Conservation (phyloP, 2,113 vertebrate genomes). For the Ancistrus triradiatus region DNA sequence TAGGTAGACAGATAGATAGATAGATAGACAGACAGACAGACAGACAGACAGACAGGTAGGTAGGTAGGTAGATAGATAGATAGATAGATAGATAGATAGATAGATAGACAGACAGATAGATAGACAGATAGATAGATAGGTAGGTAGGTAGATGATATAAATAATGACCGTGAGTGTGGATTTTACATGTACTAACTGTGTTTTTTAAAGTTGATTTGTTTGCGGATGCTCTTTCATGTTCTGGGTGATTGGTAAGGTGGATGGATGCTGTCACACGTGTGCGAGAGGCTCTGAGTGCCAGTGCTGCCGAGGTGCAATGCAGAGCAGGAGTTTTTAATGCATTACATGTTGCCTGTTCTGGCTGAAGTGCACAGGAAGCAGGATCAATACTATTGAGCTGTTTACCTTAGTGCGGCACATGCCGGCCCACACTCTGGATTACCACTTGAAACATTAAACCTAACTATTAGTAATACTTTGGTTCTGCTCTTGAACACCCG, state of each 20-base stretch:
- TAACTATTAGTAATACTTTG: constrained; percentile 78
- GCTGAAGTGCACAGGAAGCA: constrained; percentile 57
- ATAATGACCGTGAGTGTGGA: too few species aligned
- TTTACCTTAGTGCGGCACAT: constrained; percentile 72
- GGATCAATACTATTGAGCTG: constrained; percentile 81
- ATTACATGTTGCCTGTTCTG: constrained; percentile 64
- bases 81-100: too few species aligned
- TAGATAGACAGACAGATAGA: too few species aligned
- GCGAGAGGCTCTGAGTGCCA: constrained; percentile 9
- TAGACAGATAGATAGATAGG: too few species aligned
- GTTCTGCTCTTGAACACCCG: constrained; percentile 62
- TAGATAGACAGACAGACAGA: too few species aligned
- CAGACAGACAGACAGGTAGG: too few species aligned
- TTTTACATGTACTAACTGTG: too few species aligned
- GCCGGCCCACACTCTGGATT: constrained; percentile 60
- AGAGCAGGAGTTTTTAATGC: constrained; percentile 64
- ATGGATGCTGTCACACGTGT: constrained; percentile 2
- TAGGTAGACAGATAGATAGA: too few species aligned
- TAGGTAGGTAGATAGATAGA: too few species aligned
- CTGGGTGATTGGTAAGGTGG: constrained; percentile 4
- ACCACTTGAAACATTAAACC: constrained; percentile 77
- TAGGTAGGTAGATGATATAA: too few species aligned
- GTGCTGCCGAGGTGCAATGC: constrained; percentile 55
- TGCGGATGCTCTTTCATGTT: not conserved
- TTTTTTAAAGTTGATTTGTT: too few species aligned